Percentiles rank a stretch among this genome's conserved stretches.
Evolutionary conservation across 2,113 vertebrate genomes (phyloP).

Genomic region (Protobothrops flavoviridis): DNA sequence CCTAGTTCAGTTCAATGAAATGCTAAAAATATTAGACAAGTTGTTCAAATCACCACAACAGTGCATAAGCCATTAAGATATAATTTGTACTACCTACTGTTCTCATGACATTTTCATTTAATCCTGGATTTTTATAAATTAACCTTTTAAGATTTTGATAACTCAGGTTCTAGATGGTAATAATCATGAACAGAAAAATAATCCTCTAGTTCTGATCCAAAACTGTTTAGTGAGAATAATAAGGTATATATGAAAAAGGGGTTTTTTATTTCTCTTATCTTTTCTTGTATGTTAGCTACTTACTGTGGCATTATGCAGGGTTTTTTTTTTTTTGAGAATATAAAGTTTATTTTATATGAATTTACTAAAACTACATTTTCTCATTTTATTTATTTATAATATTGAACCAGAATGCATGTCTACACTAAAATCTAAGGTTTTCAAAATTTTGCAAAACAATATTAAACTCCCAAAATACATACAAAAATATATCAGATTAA

Average conservation of each 20-base stretch:
- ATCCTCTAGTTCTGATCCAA: not conserved
- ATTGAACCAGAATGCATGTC: not conserved
- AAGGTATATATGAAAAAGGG: not conserved
- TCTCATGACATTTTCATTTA: not conserved
- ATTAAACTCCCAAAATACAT: not conserved
- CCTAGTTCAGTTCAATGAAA: constrained; percentile 24
- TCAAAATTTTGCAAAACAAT: not conserved
- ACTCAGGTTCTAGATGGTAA: not conserved
- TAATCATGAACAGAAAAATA: not conserved
- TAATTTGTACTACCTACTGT: not conserved
- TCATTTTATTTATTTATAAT: not conserved
- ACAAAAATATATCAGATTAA: not conserved
- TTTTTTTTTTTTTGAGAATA: not conserved
- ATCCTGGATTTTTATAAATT: not conserved
- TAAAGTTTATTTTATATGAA: not conserved
- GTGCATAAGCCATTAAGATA: not conserved
- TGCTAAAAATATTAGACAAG: constrained; percentile 28
- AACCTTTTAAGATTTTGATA: not conserved
- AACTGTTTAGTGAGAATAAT: not conserved
- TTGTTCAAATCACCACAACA: constrained; percentile 18
- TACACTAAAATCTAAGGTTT: not conserved
- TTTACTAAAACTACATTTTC: not conserved
- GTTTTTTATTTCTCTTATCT: not conserved
- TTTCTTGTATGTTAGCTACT: not conserved
- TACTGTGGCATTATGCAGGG: not conserved